Percentiles rank a stretch among this genome's conserved stretches.
Evolutionary conservation across 2,797 vertebrate species (phyloP).

Genomic region (Taeniopygia guttata): DNA sequence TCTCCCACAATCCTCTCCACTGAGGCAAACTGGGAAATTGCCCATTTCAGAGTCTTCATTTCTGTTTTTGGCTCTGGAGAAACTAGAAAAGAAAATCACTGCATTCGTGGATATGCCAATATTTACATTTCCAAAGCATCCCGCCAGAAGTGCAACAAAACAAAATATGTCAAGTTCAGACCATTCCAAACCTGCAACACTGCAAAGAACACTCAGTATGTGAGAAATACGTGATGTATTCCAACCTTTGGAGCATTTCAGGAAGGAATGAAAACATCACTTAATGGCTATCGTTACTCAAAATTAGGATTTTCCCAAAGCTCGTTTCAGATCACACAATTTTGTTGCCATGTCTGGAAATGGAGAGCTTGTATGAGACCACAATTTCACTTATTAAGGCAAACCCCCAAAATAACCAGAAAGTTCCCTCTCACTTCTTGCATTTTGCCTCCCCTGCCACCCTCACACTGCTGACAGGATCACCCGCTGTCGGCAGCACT

Average conservation of each 20-base stretch:
- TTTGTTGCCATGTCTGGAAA: background rate
- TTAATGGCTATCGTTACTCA: background rate
- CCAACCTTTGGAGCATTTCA: background rate
- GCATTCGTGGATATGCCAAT: background rate
- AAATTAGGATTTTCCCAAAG: background rate
- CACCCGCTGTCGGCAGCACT: background rate
- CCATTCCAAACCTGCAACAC: background rate
- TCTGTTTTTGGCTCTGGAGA: conserved; percentile 95
- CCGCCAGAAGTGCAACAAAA: background rate
- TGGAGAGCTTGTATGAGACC: background rate
- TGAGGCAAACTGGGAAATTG: conserved; percentile 95
- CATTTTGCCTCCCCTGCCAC: background rate
- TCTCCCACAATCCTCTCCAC: conserved; percentile 97
- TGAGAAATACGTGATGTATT: background rate
- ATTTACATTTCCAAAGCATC: background rate
- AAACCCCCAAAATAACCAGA: background rate
- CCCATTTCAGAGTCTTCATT: conserved; percentile 93
- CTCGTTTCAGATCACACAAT: background rate
- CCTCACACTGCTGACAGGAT: background rate
- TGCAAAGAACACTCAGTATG: background rate
- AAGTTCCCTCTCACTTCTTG: background rate
- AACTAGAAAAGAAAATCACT: conserved; percentile 75
- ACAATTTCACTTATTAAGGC: background rate
- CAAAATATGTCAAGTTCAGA: background rate
- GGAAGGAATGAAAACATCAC: background rate